Evolutionary conservation across 2,888 invertebrate species (phyloP).

Genomic region (Noctua janthe): DNA sequence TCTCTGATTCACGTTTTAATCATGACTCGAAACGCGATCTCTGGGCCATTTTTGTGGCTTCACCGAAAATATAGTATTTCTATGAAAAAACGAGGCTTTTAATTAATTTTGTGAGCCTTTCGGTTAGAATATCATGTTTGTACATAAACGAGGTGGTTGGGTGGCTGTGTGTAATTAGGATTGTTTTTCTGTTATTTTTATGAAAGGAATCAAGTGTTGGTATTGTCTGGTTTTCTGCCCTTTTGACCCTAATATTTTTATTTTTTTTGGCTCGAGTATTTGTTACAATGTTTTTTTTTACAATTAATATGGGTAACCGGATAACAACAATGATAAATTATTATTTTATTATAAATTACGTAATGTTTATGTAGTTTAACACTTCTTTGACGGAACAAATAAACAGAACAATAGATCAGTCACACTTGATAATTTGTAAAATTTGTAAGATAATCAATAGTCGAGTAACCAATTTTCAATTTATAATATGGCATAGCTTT

Average conservation of each 20-base stretch:
- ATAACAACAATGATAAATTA: background rate
- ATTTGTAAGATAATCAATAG: too few relatives aligned
- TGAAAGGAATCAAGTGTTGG: conserved; percentile 38
- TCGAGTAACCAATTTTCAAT: background rate
- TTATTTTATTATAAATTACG: background rate
- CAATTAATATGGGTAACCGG: background rate
- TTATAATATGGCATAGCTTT: background rate
- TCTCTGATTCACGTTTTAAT: conserved; percentile 46
- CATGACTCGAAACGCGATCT: conserved; percentile 46
- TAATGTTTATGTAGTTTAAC: background rate
- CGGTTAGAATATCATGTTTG: conserved; percentile 41
- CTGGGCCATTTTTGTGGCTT: conserved; percentile 38
- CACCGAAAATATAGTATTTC: conserved; percentile 52
- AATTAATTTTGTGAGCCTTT: conserved; percentile 34
- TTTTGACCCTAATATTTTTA: conserved; percentile 20
- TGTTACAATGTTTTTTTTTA: background rate
- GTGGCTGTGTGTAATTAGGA: conserved; percentile 42
- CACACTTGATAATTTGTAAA: background rate
- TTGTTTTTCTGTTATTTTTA: conserved; percentile 41
- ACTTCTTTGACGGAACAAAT: background rate
- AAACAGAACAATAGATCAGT: background rate
- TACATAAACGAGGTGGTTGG: conserved; percentile 35
- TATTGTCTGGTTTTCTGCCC: conserved; percentile 17
- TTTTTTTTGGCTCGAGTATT: too few relatives aligned
- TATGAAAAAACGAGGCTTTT: conserved; percentile 45